Conservation (phyloP, 2,113 vertebrate species). For the Boleophthalmus pectinirostris region DNA sequence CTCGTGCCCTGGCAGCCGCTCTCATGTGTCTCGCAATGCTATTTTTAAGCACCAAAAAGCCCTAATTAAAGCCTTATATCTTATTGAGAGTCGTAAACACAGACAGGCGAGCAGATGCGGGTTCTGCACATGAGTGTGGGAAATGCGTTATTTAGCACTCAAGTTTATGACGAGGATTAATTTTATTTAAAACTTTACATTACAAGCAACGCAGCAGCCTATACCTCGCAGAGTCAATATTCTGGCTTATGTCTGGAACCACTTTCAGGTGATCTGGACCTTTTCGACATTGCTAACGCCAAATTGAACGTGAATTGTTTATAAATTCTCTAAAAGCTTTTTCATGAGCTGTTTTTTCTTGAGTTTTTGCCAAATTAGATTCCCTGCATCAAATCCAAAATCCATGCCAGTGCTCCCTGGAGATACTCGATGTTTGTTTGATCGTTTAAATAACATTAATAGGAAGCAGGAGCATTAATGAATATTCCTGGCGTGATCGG, state of each 20-base stretch:
- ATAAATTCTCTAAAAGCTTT: conserved; percentile 67
- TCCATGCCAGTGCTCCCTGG: conserved; percentile 1
- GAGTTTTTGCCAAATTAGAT: conserved; percentile 52
- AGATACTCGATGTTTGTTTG: conserved; percentile 40
- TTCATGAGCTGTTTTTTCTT: conserved; percentile 47
- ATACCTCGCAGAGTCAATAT: neutral
- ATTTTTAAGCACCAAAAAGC: conserved; percentile 63
- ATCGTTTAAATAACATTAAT: conserved; percentile 58
- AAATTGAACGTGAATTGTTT: conserved; percentile 67
- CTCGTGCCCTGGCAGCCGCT: conserved; percentile 48
- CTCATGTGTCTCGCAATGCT: conserved; percentile 42
- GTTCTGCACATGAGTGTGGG: conserved; percentile 22
- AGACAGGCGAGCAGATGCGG: conserved; percentile 52
- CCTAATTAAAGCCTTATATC: conserved; percentile 65
- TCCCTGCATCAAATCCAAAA: conserved; percentile 45
- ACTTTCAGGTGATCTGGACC: conserved; percentile 66
- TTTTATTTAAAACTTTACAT: conserved; percentile 1
- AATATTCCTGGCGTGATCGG: conserved; percentile 62
- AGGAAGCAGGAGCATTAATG: conserved; percentile 48
- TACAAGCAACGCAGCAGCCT: neutral
- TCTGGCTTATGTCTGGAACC: conserved; percentile 57
- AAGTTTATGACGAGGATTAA: neutral
- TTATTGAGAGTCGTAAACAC: conserved; percentile 78
- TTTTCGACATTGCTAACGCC: conserved; percentile 49
- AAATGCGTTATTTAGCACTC: neutral